Conservation (phyloP, 2,888 invertebrate species). For the Lasioglossum calceatum region DNA sequence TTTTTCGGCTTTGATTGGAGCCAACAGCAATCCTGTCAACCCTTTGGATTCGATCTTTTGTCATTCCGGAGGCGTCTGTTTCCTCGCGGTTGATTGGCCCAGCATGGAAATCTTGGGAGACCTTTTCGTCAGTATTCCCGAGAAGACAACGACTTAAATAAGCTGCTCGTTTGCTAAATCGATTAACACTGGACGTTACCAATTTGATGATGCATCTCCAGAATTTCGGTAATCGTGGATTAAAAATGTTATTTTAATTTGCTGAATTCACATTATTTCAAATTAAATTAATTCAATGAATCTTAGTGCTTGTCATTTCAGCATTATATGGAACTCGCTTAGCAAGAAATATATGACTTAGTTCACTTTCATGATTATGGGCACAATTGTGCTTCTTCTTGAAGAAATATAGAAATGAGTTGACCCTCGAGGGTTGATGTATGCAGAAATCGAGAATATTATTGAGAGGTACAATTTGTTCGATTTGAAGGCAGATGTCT, state of each 20-base stretch:
- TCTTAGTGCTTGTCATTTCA: too few species aligned
- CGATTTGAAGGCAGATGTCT: neutral
- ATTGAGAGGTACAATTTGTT: neutral
- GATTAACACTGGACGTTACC: neutral
- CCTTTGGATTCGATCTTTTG: neutral
- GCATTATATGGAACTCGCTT: too few species aligned
- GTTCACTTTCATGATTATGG: too few species aligned
- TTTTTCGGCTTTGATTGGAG: conserved; percentile 10
- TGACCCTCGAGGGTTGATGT: neutral
- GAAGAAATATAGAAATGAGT: too few species aligned
- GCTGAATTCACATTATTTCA: too few species aligned
- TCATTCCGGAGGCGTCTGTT: neutral
- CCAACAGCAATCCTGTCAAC: neutral
- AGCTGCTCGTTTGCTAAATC: neutral
- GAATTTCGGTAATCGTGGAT: too few species aligned
- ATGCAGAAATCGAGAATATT: neutral
- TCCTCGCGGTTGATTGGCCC: neutral
- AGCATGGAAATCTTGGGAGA: neutral
- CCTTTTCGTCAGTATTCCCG: neutral
- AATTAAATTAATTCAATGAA: too few species aligned
- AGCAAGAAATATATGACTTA: too few species aligned
- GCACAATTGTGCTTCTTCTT: too few species aligned
- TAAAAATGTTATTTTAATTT: too few species aligned
- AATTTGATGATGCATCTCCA: too few species aligned
- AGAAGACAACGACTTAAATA: neutral